These are phyloP conservation scores for Rapana venosa DNA, from an alignment of 2,888 invertebrate species.

Conservation along the genomic window DNA sequence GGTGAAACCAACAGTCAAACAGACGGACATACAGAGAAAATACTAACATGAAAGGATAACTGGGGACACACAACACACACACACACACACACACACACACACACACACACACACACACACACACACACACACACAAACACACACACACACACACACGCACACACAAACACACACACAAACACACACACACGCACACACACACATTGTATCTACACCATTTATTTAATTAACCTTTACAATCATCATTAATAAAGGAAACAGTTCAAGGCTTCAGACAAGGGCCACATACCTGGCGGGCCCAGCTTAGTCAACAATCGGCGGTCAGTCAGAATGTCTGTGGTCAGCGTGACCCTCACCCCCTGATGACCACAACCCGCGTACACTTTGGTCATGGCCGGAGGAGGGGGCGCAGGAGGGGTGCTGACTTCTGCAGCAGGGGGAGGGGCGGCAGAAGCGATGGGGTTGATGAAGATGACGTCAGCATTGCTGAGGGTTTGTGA, in stretches of 20 bases:
- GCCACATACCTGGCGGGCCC: constrained; percentile 34
- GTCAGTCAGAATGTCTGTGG: constrained; percentile 62
- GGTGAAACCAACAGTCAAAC: too few relatives aligned
- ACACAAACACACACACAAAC: background rate
- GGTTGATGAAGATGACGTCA: constrained; percentile 79
- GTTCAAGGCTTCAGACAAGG: too few relatives aligned
- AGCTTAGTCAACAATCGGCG: background rate
- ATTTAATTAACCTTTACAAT: too few relatives aligned
- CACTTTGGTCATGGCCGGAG: constrained; percentile 42
- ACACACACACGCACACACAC: too few relatives aligned
- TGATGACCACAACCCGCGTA: constrained; percentile 67
- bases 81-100: too few relatives aligned
- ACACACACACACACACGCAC: background rate
- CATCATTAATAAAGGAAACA: too few relatives aligned
- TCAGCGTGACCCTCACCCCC: constrained; percentile 65
- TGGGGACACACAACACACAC: too few relatives aligned
- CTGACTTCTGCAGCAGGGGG: background rate
- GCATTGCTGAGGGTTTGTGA: constrained; percentile 71
- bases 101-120: background rate
- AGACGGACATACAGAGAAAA: too few relatives aligned
- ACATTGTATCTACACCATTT: too few relatives aligned
- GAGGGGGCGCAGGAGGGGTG: constrained; percentile 14
- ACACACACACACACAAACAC: background rate
- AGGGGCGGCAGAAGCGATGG: constrained; percentile 39
- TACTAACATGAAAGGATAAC: too few relatives aligned